Evolutionary conservation across 2,113 vertebrate species (phyloP).

Genomic region (Zeus faber): DNA sequence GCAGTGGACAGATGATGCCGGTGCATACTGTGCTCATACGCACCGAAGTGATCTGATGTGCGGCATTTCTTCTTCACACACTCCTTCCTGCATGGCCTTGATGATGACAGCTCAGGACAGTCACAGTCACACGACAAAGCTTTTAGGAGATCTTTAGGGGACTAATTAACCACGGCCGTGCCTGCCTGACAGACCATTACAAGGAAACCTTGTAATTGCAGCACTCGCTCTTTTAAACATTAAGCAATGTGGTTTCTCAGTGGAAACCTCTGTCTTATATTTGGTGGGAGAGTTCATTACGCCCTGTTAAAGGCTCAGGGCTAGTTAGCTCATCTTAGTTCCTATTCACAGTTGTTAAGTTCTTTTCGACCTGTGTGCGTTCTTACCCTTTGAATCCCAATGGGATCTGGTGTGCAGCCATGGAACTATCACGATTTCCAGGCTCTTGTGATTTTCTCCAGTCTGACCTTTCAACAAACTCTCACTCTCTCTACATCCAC

Average conservation of each 20-base stretch:
- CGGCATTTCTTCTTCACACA: background rate
- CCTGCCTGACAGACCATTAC: constrained; percentile 4
- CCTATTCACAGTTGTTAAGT: constrained; percentile 14
- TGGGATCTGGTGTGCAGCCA: constrained; percentile 1
- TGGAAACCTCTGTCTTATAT: constrained; percentile 20
- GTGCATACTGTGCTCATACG: background rate
- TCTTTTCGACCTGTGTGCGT: background rate
- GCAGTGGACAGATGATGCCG: constrained; percentile 5
- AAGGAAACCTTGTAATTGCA: constrained; percentile 35
- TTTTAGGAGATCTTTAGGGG: constrained; percentile 9
- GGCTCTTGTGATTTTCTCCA: constrained; percentile 1
- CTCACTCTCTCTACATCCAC: too few species aligned
- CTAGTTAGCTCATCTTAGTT: constrained; percentile 13
- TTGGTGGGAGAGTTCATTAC: constrained; percentile 18
- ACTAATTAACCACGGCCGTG: constrained; percentile 24
- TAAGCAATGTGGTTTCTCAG: constrained; percentile 29
- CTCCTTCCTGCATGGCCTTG: background rate
- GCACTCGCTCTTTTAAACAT: constrained; percentile 20
- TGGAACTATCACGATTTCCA: constrained; percentile 19
- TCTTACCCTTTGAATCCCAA: background rate
- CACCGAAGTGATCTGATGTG: background rate
- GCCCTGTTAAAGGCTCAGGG: constrained; percentile 14
- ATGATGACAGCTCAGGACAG: constrained; percentile 14
- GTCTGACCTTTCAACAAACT: constrained; percentile 30
- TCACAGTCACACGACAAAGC: background rate